These are phyloP conservation scores for Spodoptera picta DNA, from an alignment of 2,888 invertebrate species.

Conservation along the genomic window DNA sequence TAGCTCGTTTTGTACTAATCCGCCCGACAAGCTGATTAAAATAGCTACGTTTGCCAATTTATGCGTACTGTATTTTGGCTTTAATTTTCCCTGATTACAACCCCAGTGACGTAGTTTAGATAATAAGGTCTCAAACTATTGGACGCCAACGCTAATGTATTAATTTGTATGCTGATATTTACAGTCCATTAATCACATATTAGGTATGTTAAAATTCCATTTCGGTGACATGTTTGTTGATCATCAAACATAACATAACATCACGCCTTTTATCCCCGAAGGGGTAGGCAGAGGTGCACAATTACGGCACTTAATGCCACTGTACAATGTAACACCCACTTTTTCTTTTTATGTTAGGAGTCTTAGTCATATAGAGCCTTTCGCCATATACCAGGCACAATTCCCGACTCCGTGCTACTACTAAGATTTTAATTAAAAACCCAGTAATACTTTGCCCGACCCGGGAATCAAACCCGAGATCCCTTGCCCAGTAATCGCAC, in stretches of 20 bases:
- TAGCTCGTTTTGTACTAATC: conserved; percentile 40
- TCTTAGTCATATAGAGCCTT: too few species aligned
- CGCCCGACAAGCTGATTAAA: conserved; percentile 44
- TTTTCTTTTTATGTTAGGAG: too few species aligned
- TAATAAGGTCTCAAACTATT: conserved; percentile 31
- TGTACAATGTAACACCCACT: too few species aligned
- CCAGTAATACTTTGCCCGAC: too few species aligned
- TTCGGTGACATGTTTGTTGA: conserved; percentile 11
- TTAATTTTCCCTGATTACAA: conserved; percentile 50
- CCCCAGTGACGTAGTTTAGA: conserved; percentile 44
- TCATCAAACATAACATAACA: not conserved
- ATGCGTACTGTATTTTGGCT: conserved; percentile 47
- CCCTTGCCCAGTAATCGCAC: too few species aligned
- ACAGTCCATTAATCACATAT: conserved; percentile 28
- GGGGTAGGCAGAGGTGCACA: too few species aligned
- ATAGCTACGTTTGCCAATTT: conserved; percentile 40
- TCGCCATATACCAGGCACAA: too few species aligned
- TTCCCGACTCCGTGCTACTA: too few species aligned
- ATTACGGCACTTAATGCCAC: too few species aligned
- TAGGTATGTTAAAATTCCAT: conserved; percentile 24
- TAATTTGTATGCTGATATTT: conserved; percentile 54
- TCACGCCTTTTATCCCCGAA: too few species aligned
- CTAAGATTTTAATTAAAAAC: too few species aligned
- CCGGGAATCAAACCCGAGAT: too few species aligned
- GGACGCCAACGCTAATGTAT: conserved; percentile 27